Evolutionary conservation across 2,113 vertebrate genomes (phyloP).

Genomic region (Neolamprologus fasciatus): DNA sequence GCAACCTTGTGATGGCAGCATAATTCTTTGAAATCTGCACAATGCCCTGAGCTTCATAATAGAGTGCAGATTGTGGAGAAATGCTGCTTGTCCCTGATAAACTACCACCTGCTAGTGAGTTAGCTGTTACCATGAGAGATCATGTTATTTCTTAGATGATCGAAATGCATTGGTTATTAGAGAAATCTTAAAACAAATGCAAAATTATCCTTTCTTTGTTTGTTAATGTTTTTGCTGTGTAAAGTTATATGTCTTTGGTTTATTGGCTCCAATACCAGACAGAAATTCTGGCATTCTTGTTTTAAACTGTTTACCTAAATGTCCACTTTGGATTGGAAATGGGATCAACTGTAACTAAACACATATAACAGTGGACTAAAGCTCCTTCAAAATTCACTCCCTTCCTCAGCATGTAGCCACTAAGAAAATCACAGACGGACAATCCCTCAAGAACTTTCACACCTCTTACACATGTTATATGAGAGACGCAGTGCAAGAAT

Average conservation of each 20-base stretch:
- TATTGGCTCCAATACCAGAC: neutral
- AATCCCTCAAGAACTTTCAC: constrained; percentile 21
- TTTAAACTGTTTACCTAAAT: neutral
- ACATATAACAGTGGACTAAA: neutral
- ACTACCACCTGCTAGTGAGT: neutral
- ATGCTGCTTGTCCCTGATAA: neutral
- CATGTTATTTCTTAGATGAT: neutral
- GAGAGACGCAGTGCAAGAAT: constrained; percentile 29
- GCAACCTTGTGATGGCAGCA: constrained; percentile 40
- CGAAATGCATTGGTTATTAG: neutral
- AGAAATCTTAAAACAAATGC: neutral
- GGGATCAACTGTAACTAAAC: neutral
- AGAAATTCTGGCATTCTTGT: neutral
- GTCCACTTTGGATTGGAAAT: neutral
- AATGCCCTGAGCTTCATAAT: neutral
- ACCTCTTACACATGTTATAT: constrained; percentile 19
- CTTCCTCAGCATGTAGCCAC: neutral
- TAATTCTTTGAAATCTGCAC: neutral
- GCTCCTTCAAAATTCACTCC: neutral
- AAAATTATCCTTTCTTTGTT: neutral
- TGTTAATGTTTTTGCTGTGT: neutral
- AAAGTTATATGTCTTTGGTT: neutral
- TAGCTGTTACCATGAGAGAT: neutral
- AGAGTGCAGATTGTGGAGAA: neutral
- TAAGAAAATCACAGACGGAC: neutral